Percentiles rank a stretch among this genome's conserved stretches.
These are phyloP conservation scores for Agrochola lota DNA, from an alignment of 2,888 invertebrate species.

Conservation along the genomic window DNA sequence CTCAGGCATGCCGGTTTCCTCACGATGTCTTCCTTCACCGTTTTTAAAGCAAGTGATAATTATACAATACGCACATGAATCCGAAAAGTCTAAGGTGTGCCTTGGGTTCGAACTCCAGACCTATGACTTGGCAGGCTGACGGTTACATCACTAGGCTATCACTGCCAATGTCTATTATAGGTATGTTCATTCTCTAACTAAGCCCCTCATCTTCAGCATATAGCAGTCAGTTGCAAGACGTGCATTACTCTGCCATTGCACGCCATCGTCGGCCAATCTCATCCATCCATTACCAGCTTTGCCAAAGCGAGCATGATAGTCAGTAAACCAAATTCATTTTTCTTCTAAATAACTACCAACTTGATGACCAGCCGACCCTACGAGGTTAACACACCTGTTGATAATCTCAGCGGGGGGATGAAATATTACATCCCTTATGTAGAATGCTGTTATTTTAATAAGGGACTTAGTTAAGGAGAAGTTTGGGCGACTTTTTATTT, in stretches of 20 bases:
- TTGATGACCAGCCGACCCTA: conserved; percentile 54
- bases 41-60: no score
- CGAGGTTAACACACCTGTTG: conserved; percentile 78
- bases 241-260: background rate
- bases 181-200: background rate
- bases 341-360: conserved; percentile 41
- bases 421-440: conserved; percentile 77
- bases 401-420: conserved; percentile 74
- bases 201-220: background rate
- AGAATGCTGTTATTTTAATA: conserved; percentile 76
- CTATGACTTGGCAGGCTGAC: no score
- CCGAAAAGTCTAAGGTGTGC: no score
- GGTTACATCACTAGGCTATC: no score
- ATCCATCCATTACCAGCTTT: no score
- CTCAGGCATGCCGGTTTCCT: no score
- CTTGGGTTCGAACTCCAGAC: no score
- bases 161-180: no score
- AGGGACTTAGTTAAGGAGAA: conserved; percentile 70
- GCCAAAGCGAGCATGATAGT: background rate
- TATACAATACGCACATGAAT: no score
- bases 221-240: background rate
- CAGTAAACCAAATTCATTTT: conserved; percentile 40
- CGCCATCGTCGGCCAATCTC: background rate
- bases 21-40: no score
- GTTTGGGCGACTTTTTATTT: conserved; percentile 4